Evolutionary conservation across 2,113 vertebrate species (phyloP), one percentile per base, ranked within the genome.

Genomic region (Python bivittatus): DNA sequence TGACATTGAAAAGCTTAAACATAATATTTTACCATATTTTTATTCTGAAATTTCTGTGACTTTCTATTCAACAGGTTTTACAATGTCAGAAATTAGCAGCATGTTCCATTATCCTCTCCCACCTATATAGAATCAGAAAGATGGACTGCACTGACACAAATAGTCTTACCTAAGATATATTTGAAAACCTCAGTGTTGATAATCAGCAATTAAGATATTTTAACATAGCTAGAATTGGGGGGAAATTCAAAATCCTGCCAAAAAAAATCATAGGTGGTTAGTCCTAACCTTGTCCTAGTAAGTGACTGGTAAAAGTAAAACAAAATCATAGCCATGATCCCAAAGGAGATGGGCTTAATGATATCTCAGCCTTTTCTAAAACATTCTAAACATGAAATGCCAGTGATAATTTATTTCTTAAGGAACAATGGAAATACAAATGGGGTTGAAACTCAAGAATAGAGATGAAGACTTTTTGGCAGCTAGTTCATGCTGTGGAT

Each of bases 301-400:
- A 0, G 33, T 72, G 88, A 90, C 42, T 84, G 83, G 84, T 64
- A 23, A 25, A 57, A 68, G 87, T 48, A 44, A 48, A 84, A 84
- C 4, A 6, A 89, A 93, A 95, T 58, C 60, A 83, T 54, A 86
- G 60, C n/a, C 53, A 52, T 25, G 4, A 0, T 64, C n/a, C 4
- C 7, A 64, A 91, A 92, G 72, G 20, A 2, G 54, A 91, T 88
- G 61, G 4, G 52, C 61, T 1, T 52, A 29, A 17, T 91, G 44
- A 84, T 54, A 79, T 94, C 90, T 91, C 92, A 92, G 17, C 91
- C 72, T 57, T 93, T 92, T 92, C 91, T 91, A 58, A 92, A 96
- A 58, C 88, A 48, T 68, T 91, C 64, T 92, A 92, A 96, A 58
- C 88, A 48, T 68, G 58, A 72, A 86, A 48, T 86, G 15, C 48